phyloP scores from a whole-genome alignment of 2,797 vertebrate species.

The Pangasius larnaudii region DNA sequence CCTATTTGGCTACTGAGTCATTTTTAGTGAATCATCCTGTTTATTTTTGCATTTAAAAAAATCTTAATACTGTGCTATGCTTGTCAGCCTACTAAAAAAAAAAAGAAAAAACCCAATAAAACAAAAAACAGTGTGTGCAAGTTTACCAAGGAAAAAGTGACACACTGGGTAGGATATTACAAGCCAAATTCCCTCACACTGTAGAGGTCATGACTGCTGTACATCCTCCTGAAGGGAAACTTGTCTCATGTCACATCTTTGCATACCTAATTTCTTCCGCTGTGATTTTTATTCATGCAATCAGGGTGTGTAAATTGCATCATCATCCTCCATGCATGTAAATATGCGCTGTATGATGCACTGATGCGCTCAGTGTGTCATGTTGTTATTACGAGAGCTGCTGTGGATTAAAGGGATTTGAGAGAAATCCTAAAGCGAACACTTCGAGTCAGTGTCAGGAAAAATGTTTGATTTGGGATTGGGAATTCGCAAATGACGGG shows the following conservation, averaged over 20 bases:
- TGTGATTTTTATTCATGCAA: neutral
- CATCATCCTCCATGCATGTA: constrained; percentile 1
- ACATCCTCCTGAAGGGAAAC: constrained; percentile 9
- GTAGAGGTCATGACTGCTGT: constrained; percentile 5
- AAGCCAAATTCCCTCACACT: constrained; percentile 5
- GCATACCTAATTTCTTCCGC: neutral
- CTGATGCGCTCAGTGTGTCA: neutral
- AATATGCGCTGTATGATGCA: neutral
- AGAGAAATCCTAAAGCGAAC: neutral
- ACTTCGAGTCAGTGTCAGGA: neutral
- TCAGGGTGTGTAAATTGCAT: constrained; percentile 15
- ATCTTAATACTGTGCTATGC: neutral
- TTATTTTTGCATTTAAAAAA: neutral
- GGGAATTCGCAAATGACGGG: neutral
- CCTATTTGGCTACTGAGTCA: neutral
- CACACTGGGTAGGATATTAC: too few species aligned
- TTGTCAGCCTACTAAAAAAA: neutral
- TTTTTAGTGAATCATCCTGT: too few species aligned
- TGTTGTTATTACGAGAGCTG: constrained; percentile 9
- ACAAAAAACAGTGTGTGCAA: neutral
- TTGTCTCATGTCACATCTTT: neutral
- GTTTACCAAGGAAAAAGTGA: neutral
- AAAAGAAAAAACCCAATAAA: neutral
- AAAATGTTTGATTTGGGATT: neutral
- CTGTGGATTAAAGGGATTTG: neutral